phyloP scores from a whole-genome alignment of 2,797 vertebrate species.

The Rhabdophis nuchalis region DNA sequence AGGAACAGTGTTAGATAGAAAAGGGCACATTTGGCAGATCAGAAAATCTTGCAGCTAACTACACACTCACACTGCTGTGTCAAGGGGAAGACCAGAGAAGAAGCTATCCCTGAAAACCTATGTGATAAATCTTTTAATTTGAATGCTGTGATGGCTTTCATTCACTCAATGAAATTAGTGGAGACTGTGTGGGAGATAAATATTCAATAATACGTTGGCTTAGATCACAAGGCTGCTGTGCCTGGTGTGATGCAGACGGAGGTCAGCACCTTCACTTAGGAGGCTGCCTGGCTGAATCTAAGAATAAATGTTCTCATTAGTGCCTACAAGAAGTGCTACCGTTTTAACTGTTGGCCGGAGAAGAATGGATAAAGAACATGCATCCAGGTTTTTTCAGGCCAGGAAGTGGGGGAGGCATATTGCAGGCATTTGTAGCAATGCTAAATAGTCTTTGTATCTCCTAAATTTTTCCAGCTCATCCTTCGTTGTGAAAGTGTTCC shows the following conservation, averaged over 20 bases:
- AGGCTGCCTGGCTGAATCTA: background rate
- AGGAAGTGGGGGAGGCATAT: background rate
- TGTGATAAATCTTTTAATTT: constrained; percentile 6
- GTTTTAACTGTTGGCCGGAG: background rate
- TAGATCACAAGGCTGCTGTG: background rate
- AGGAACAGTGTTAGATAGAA: background rate
- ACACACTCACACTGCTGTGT: background rate
- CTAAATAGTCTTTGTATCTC: background rate
- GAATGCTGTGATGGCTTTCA: background rate
- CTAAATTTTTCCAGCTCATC: background rate
- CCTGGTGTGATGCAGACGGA: background rate
- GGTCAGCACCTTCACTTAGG: constrained; percentile 1
- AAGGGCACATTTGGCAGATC: background rate
- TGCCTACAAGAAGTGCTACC: background rate
- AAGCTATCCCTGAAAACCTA: background rate
- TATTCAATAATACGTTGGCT: background rate
- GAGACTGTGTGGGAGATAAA: background rate
- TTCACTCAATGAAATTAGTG: constrained; percentile 10
- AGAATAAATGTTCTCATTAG: constrained; percentile 35
- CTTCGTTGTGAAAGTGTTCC: background rate
- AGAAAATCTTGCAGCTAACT: background rate
- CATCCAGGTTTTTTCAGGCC: background rate
- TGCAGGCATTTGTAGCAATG: too few species aligned
- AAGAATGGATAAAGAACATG: background rate
- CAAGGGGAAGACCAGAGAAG: background rate